These are phyloP conservation scores for Acridotheres tristis DNA, from an alignment of 2,797 vertebrate species.

Conservation along the genomic window DNA sequence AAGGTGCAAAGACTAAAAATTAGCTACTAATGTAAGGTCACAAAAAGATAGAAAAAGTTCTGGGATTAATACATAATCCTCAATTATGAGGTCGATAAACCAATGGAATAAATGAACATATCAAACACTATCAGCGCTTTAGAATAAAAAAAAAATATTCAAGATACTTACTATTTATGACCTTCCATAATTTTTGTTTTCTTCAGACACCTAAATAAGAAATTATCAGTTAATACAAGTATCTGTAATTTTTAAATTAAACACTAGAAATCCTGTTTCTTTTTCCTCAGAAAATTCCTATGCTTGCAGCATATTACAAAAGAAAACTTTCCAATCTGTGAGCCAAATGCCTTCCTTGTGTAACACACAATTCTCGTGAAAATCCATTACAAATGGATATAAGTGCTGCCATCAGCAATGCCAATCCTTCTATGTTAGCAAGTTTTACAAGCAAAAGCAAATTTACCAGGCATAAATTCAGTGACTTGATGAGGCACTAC, in stretches of 20 bases:
- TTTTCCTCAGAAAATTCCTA: not conserved
- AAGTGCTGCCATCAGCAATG: not conserved
- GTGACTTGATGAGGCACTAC: not conserved
- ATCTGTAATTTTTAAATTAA: not conserved
- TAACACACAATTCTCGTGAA: not conserved
- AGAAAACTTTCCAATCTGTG: not conserved
- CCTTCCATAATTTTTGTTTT: conserved; percentile 75
- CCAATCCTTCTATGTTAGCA: not conserved
- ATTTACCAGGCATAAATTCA: not conserved
- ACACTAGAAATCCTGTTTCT: not conserved
- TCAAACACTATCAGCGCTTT: not conserved
- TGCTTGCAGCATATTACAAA: not conserved
- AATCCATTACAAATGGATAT: not conserved
- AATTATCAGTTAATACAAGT: not conserved
- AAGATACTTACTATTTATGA: conserved; percentile 79
- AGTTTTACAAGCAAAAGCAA: not conserved
- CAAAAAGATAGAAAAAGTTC: not conserved
- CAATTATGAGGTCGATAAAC: not conserved
- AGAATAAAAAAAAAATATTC: not conserved
- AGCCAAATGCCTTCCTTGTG: not conserved
- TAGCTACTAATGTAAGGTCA: not conserved
- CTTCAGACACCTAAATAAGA: conserved; percentile 50
- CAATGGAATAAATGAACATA: not conserved
- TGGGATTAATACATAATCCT: not conserved
- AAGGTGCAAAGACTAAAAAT: not conserved